Percentiles rank a stretch among this genome's conserved stretches.
phyloP scores from a whole-genome alignment of 2,113 vertebrate species.

The Nasalis larvatus region DNA sequence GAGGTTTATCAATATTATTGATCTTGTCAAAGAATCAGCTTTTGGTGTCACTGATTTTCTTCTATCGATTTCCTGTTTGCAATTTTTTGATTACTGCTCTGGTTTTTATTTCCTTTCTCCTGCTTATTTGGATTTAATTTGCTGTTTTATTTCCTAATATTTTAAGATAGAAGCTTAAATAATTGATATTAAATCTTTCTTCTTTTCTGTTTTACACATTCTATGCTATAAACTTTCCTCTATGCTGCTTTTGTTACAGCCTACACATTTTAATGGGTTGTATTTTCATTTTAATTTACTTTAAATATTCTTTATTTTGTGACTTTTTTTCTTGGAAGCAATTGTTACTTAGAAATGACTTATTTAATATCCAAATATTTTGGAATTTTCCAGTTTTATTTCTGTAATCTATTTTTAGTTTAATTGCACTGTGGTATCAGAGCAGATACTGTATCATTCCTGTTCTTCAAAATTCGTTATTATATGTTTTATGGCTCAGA shows the following conservation, averaged over 20 bases:
- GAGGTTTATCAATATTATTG: background rate
- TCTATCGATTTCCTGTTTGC: background rate
- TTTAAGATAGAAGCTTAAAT: background rate
- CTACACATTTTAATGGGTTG: background rate
- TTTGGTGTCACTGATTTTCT: background rate
- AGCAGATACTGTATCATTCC: background rate
- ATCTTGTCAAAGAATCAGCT: background rate
- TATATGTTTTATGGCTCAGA: background rate
- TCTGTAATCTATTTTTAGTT: background rate
- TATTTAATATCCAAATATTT: background rate
- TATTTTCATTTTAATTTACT: background rate
- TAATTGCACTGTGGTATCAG: background rate
- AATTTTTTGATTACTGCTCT: background rate
- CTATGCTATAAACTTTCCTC: background rate
- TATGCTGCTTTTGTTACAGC: background rate
- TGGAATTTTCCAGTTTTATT: background rate
- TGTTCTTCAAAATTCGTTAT: background rate
- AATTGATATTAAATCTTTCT: background rate
- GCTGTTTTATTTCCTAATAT: background rate
- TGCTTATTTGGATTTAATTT: background rate
- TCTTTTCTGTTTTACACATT: background rate
- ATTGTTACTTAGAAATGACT: background rate
- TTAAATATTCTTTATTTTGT: background rate
- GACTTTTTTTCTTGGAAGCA: background rate
- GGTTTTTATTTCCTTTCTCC: background rate